Base-by-base conservation (phyloP, 2,888 invertebrate genomes). In the Agrochola circellaris region DNA sequence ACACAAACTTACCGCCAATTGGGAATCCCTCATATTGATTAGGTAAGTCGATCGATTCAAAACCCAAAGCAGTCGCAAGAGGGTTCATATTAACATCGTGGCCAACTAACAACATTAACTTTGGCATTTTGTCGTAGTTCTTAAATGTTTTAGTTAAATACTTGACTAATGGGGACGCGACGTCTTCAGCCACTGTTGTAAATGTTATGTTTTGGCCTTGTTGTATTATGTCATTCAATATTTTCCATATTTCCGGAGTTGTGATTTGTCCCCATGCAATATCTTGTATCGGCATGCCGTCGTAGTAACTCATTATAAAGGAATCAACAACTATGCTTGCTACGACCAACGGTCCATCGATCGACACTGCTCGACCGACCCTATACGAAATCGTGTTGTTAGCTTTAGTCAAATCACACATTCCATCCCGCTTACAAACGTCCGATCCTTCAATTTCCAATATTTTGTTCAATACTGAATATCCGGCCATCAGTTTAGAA, bases 1-100 rank as follows among this genome's bases (percentile, higher is more conserved):
- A 88, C 34, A 88, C 87, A 15, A 81, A 56, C 68, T 83, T 88
- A 1, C 88, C 82, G 11, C 88, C 88, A 68, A 86, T 79, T 17
- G 88, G 88, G 8, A 58, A 74, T 4, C 60, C 9, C n/a, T 88
- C 88, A 23, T 68, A 81, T n/a, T 88, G 87, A 73, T 84, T 60
- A 13, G 87, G 88, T 42, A 88, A 76, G 23, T 54, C 68, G 6
- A 60, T 61, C 13, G 34, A 17, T 60, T 82, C 58, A 73, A 87
- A 87, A 13, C 79, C 79, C 45, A 88, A 75, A 8, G 34, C n/a
- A 7, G 30, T 26, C 0, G 64, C n/a, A 54, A 88, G 23, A 26
- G 73, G 9, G 48, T 84, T 82, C 45, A 82, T 58, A 81, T 85
- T 89, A 71, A 2, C 79, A 79, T 89, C 88, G 61, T 89, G 88